phyloP scores from a whole-genome alignment of 1,140 invertebrate species.

The Drosophila saltans region DNA sequence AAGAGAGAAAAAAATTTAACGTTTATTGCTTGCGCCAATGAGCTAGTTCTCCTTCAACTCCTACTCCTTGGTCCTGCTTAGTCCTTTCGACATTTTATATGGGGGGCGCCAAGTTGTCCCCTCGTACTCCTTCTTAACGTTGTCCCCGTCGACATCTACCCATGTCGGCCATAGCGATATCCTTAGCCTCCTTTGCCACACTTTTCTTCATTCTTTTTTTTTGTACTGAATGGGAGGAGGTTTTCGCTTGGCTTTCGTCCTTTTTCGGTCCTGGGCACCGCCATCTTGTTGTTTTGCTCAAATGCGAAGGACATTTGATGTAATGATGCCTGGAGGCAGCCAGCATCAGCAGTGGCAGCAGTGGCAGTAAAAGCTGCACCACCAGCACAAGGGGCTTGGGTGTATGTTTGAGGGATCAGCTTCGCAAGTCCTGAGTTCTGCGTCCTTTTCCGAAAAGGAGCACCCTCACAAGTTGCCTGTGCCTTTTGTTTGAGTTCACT shows the following conservation, averaged over 20 bases:
- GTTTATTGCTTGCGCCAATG: conserved; percentile 81
- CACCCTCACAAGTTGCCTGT: conserved; percentile 55
- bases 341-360: conserved; percentile 53
- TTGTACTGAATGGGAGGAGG: conserved; percentile 46
- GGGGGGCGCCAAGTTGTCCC: conserved; percentile 71
- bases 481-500: conserved; percentile 81
- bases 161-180: conserved; percentile 46
- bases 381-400: conserved; percentile 43
- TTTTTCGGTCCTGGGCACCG: conserved; percentile 57
- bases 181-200: conserved; percentile 31
- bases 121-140: conserved; percentile 12
- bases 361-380: conserved; percentile 55
- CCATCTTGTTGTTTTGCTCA: conserved; percentile 81
- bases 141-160: conserved; percentile 24
- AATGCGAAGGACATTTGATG: conserved; percentile 82
- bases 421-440: conserved; percentile 51
- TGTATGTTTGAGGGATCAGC: conserved; percentile 50
- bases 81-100: conserved; percentile 66
- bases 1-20: conserved; percentile 73
- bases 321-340: conserved; percentile 81
- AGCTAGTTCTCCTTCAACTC: conserved; percentile 61
- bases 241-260: conserved; percentile 67
- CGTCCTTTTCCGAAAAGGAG: conserved; percentile 55
- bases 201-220: conserved; percentile 22
- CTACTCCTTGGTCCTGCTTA: conserved; percentile 40